phyloP scores from a whole-genome alignment of 2,797 vertebrate species.

The Peromyscus aztecus region DNA sequence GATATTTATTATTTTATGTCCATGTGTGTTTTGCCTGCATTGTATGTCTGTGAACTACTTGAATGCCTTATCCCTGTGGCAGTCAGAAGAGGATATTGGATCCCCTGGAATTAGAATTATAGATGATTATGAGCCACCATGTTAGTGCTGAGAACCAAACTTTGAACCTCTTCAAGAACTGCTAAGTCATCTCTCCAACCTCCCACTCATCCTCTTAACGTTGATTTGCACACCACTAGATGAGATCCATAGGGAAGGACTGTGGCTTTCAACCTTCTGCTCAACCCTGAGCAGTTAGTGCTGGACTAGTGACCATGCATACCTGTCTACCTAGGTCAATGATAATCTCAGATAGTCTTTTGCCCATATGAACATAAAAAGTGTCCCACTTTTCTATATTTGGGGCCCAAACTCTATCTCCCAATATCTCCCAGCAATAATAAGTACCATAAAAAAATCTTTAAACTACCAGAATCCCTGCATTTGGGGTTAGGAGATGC shows the following conservation, averaged over 20 bases:
- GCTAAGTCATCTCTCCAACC: not conserved
- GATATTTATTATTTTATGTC: not conserved
- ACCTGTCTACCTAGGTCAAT: not conserved
- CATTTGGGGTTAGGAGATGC: slow-evolving; percentile 16
- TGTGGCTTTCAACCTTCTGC: not conserved
- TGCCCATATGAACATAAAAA: slow-evolving; percentile 19
- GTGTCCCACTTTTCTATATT: slow-evolving; percentile 13
- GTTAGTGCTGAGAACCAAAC: not conserved
- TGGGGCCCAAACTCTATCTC: not conserved
- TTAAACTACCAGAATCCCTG: not conserved
- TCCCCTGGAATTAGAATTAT: not conserved
- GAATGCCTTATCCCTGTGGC: not conserved
- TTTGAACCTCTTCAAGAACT: not conserved
- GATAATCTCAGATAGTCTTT: slow-evolving; percentile 4
- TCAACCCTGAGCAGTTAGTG: not conserved
- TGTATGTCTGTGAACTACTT: not conserved
- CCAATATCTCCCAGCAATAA: not conserved
- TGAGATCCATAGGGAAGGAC: not conserved
- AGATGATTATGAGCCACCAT: not conserved
- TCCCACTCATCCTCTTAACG: not conserved
- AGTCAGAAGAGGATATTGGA: not conserved
- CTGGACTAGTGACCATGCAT: not conserved
- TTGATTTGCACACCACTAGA: accelerated
- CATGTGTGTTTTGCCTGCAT: not conserved
- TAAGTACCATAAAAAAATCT: slow-evolving; percentile 7